Evolutionary conservation across 1,140 invertebrate genomes (phyloP), one percentile per base, ranked within the genome.

Genomic region (Drosophila erecta): DNA sequence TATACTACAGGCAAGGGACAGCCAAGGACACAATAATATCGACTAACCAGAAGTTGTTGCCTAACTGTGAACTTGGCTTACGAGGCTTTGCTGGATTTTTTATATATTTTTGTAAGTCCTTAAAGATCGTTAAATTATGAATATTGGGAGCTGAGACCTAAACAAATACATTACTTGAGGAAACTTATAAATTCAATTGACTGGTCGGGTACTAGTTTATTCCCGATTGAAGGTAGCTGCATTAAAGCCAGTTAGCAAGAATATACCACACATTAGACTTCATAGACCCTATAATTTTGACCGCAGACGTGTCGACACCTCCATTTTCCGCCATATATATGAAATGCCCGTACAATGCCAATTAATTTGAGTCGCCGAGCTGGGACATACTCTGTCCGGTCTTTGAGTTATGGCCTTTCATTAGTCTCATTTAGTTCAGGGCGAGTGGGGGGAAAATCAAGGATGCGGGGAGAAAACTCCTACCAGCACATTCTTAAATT

Each of bases 321-420:
- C 15, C 7, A 65, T 44, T 51, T 51, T 49, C 35, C 64, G 35
- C 35, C 30, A 20, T 46, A 60, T 60, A 61, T 62, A 65, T 74
- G 50, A 75, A 64, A 64, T 74, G 62, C 58, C 51, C 44, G 71
- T 54, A 76, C 62, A 67, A 60, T 76, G 72, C 61, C 72, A 75
- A 75, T 75, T 75, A 75, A 75, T 75, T 75, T 75, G 51, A 74
- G 70, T 35, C 70, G 37, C 70, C 55, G 66, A 57, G 66, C 66
- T 56, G 62, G 66, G 66, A 40, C 66, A 56, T 55, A 47, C 33
- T 53, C 41, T 56, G 62, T 43, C 49, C 37, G 17, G 51, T 30
- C 66, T 57, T 47, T 74, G 71, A 74, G 50, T 74, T 74, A 74
- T 53, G 71, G 50, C 30, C 71, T 74, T 74, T 74, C 51, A 74